Base-by-base conservation (phyloP, 1,140 invertebrate genomes). In the Scaptomyza montana region DNA sequence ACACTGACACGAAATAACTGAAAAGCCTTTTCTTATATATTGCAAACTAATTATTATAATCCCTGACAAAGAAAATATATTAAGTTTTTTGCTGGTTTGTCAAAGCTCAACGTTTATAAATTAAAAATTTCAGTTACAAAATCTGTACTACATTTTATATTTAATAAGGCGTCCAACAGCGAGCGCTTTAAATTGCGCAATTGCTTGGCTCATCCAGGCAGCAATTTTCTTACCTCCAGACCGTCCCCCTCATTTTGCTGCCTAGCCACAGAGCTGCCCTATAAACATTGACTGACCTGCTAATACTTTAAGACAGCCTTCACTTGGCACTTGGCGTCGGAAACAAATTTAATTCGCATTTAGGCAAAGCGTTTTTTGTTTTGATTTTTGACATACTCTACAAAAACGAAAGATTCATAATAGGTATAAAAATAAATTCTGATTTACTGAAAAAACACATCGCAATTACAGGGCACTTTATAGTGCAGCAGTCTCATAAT, bases 271-370 rank as follows among this genome's bases (percentile, higher is more conserved):
- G 25, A 36, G 19, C 13, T 41, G 33, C n/a, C 28, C 13, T 43
- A n/a, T 30, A 41, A 59, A 30, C 69, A 56, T 59, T 66, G 63
- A 72, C 72, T 79, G 78, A 82, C 84, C 79, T 68, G 76, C 64
- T 87, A 87, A 87, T 87, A 87, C 82, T 89, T 87, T 89, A 87
- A 89, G 82, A 89, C 84, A 76, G 78, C 47, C 62, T 53, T 64
- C 49, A 61, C 49, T 67, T 56, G 30, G 54, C 80, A 70, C 77
- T 72, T 55, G 12, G 33, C 53, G 41, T 56, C 69, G 65, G 65
- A 77, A 74, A 68, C 84, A 76, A 87, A 87, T 87, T 87, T 89
- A 87, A 89, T 89, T 87, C 82, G 79, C 79, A 87, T 87, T 87
- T 89, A 77, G 82, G 66, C 75, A 65, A 56, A 75, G 67, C 51